Conservation (phyloP, 2,888 invertebrate species). For the Chloroclysta siterata region DNA sequence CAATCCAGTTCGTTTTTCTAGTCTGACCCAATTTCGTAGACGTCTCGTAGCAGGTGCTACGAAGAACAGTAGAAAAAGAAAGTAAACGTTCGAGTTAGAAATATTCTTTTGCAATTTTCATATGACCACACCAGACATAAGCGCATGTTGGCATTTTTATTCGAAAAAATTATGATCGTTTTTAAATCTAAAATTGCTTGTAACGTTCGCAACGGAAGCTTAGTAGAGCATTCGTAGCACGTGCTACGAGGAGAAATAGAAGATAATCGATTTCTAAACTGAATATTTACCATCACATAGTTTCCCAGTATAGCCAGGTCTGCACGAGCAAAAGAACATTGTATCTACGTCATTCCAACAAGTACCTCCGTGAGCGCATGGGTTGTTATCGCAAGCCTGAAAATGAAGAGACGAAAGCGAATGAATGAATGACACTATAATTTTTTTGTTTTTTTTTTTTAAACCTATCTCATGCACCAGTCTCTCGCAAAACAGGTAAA, state of each 20-base stretch:
- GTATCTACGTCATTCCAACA: slow-evolving; percentile 91
- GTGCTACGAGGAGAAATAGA: slow-evolving; percentile 5
- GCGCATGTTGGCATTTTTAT: no score
- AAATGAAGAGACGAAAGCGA: slow-evolving; percentile 41
- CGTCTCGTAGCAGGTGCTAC: slow-evolving; percentile 17
- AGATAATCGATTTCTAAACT: neutral
- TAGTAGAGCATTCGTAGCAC: slow-evolving; percentile 15
- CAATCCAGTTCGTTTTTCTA: neutral
- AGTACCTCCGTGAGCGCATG: slow-evolving; percentile 90
- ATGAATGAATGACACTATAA: no score
- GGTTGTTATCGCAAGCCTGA: slow-evolving; percentile 89
- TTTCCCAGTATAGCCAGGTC: slow-evolving; percentile 91
- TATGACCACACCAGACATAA: neutral
- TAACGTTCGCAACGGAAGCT: neutral
- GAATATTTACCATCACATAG: slow-evolving; percentile 89
- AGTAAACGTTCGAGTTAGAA: neutral
- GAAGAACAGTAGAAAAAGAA: slow-evolving; percentile 1
- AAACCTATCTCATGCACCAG: no score
- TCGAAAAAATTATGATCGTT: no score
- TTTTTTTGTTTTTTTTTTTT: no score
- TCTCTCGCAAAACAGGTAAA: no score
- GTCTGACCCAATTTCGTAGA: slow-evolving; percentile 8
- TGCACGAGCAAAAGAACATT: slow-evolving; percentile 90
- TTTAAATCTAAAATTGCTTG: neutral
- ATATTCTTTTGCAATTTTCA: neutral